These are phyloP conservation scores for Harlomillsia oculata DNA, from an alignment of 1,140 invertebrate species.

Conservation along the genomic window DNA sequence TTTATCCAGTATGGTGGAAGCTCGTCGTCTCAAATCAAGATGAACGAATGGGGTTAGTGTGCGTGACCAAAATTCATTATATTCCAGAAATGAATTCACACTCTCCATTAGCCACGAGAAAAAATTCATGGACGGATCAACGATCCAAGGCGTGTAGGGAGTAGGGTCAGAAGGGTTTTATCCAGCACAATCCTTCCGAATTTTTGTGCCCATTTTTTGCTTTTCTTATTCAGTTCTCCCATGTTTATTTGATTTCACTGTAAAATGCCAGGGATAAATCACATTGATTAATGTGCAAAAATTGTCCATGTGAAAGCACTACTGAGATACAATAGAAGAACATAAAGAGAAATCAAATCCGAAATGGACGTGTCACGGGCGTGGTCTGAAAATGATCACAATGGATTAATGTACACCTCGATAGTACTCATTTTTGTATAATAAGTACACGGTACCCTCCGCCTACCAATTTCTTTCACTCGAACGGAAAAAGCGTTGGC, in stretches of 20 bases:
- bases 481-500: too few relatives aligned
- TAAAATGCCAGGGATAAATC: too few relatives aligned
- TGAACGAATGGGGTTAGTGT: slow-evolving; percentile 26
- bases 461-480: too few relatives aligned
- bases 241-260: slow-evolving; percentile 2
- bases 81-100: slow-evolving; percentile 32
- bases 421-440: not conserved
- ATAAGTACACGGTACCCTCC: not conserved
- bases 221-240: not conserved
- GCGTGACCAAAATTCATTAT: slow-evolving; percentile 34
- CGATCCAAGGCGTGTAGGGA: too few relatives aligned
- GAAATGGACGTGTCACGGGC: slow-evolving; percentile 18
- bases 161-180: not conserved
- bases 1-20: slow-evolving; percentile 19
- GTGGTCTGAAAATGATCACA: slow-evolving; percentile 30
- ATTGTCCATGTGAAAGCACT: not conserved
- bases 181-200: slow-evolving; percentile 2
- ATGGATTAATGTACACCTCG: slow-evolving; percentile 28
- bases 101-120: slow-evolving; percentile 22
- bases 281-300: too few relatives aligned
- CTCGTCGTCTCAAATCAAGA: slow-evolving; percentile 30
- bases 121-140: slow-evolving; percentile 14
- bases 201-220: too few relatives aligned
- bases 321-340: not conserved
- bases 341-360: slow-evolving; percentile 24